These are phyloP conservation scores for Cromileptes altivelis DNA, from an alignment of 2,113 vertebrate species.

Conservation along the genomic window DNA sequence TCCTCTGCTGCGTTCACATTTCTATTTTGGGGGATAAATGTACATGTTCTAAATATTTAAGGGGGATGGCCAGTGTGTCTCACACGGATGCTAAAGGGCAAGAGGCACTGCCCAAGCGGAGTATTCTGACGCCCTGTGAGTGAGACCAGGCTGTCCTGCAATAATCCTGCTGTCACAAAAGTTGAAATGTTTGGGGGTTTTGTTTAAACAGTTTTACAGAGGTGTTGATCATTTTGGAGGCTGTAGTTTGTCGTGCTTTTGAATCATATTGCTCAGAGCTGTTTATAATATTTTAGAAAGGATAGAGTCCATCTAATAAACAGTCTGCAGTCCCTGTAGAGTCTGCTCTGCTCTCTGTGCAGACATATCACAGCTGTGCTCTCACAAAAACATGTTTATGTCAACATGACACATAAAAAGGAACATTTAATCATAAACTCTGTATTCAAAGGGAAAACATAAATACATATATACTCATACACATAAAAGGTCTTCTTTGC, in stretches of 20 bases:
- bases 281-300: neutral
- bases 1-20: too few relatives aligned
- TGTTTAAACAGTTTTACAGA: neutral
- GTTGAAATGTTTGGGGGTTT: neutral
- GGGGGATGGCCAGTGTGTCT: too few relatives aligned
- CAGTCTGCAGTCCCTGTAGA: neutral
- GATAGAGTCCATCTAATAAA: neutral
- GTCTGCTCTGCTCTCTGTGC: neutral
- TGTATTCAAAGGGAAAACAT: neutral
- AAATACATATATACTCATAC: neutral
- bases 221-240: neutral
- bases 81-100: too few relatives aligned
- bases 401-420: constrained; percentile 12
- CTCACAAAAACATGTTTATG: constrained; percentile 7
- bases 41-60: too few relatives aligned
- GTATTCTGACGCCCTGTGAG: too few relatives aligned
- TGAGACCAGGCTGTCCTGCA: neutral
- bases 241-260: neutral
- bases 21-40: too few relatives aligned
- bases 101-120: too few relatives aligned
- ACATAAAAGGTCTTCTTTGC: neutral
- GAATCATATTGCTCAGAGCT: neutral
- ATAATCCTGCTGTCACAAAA: neutral
- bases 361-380: constrained; percentile 11
- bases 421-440: neutral